Percentiles rank a stretch among this genome's conserved stretches.
Evolutionary conservation across 2,797 vertebrate genomes (phyloP).

Genomic region (Tapirus indicus): DNA sequence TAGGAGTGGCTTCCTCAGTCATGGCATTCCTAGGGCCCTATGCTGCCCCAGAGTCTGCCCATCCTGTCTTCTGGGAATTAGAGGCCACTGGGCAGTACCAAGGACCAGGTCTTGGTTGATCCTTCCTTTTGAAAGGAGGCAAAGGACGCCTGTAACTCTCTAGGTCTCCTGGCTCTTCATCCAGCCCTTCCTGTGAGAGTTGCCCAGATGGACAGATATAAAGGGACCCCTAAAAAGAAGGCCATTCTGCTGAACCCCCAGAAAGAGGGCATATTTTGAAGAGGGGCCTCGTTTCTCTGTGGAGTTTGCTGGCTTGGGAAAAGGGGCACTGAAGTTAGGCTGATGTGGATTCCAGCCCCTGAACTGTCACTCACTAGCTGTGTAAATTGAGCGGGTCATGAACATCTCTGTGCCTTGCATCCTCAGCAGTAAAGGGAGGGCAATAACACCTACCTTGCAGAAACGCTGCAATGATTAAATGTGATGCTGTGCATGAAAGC

Average conservation of each 20-base stretch:
- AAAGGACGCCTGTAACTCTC: not conserved
- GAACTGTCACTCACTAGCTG: not conserved
- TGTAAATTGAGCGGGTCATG: not conserved
- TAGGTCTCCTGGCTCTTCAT: not conserved
- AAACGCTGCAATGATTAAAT: not conserved
- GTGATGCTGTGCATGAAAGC: not conserved
- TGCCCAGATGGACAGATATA: not conserved
- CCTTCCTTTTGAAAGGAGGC: not conserved
- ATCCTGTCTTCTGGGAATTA: not conserved
- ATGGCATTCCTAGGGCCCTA: not conserved
- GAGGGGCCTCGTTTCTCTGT: not conserved
- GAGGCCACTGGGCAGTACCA: not conserved
- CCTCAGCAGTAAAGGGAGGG: not conserved
- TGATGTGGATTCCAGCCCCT: not conserved
- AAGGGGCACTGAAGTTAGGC: not conserved
- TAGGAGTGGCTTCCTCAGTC: not conserved
- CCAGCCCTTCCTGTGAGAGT: not conserved
- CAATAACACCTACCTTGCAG: not conserved
- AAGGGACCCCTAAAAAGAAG: not conserved
- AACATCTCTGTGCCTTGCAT: not conserved
- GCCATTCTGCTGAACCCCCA: not conserved
- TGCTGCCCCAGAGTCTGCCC: not conserved
- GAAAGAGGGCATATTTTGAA: not conserved
- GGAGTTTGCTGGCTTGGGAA: not conserved
- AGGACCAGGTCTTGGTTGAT: not conserved